Evolutionary conservation across 2,797 vertebrate species (phyloP), one percentile per base, ranked within the genome.

Genomic region (Tympanoctomys barrerae): DNA sequence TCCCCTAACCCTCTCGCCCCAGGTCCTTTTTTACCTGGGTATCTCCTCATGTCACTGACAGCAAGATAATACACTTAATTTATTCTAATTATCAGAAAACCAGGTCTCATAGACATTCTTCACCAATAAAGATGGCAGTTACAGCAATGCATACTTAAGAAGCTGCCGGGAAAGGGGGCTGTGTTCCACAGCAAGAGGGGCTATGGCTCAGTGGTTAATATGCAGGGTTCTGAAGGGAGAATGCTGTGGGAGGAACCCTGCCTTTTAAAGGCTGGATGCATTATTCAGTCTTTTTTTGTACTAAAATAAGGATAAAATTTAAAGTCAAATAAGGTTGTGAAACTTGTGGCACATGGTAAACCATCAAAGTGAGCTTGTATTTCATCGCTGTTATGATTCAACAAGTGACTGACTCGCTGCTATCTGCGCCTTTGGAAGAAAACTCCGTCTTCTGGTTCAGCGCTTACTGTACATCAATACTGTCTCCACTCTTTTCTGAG

Each of bases 281-380:
- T 46, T 52, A 62, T 21, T 89, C 61, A 85, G 7, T 22, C n/a
- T 95, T 73, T 87, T 57, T 57, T 57, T 57, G 39, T 61, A 46
- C 22, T 26, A 19, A 33, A 80, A 39, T 77, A 42, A 86, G 7
- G 24, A 66, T 62, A 61, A 91, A 75, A 61, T n/a, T 14, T n/a
- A 64, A 75, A 82, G 52, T 70, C 26, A 79, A 89, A 86, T n/a
- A 54, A 14, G 16, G 57, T 93, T 91, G 87, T 81, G 42, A 42
- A 49, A 80, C 36, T 1, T 70, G 19, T 14, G 46, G 59, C 28
- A 68, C 7, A 7, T 39, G n/a, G 26, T 21, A 79, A 94, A 33
- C 16, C 57, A 75, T 70, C 46, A n/a, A 87, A 62, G 7, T 54
- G 24, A 81, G 86, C 39, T 83, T 91, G 92, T 79, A 26, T 84